phyloP scores from a whole-genome alignment of 2,888 invertebrate species.

The Rosalia funebris region DNA sequence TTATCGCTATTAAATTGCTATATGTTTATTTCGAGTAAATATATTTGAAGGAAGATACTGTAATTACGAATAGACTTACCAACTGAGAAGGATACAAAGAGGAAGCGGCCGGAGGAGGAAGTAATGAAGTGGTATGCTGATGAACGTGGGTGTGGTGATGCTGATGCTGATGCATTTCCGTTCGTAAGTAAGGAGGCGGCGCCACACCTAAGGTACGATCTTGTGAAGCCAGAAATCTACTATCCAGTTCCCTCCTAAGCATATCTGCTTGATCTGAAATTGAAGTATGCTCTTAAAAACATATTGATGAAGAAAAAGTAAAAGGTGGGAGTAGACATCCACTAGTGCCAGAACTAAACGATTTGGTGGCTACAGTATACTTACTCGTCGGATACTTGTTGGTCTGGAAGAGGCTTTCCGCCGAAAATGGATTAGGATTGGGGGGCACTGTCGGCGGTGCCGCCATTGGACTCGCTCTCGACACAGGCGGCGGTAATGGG shows the following conservation, averaged over 20 bases:
- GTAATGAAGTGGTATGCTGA: conserved; percentile 80
- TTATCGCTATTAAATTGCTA: conserved; percentile 25
- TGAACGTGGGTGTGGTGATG: conserved; percentile 93
- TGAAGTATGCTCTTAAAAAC: not conserved
- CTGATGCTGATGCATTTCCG: conserved; percentile 93
- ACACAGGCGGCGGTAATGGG: conserved; percentile 67
- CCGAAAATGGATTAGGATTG: conserved; percentile 87
- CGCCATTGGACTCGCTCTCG: conserved; percentile 75
- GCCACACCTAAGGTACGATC: conserved; percentile 70
- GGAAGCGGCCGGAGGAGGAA: conserved; percentile 69
- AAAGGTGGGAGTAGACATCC: no score
- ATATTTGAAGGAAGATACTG: no score
- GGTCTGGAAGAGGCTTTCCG: conserved; percentile 87
- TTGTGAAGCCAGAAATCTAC: conserved; percentile 87
- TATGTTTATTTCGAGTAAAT: no score
- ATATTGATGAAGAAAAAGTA: not conserved
- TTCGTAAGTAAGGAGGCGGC: conserved; percentile 72
- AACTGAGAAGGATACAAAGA: conserved; percentile 74
- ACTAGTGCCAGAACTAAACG: not conserved
- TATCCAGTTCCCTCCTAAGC: conserved; percentile 88
- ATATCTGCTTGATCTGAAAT: conserved; percentile 81
- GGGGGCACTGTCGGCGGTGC: conserved; percentile 67
- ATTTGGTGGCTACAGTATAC: conserved; percentile 11
- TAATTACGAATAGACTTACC: no score
- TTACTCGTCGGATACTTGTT: conserved; percentile 69